phyloP scores from a whole-genome alignment of 2,888 invertebrate species.

The Pimpla rufipes region DNA sequence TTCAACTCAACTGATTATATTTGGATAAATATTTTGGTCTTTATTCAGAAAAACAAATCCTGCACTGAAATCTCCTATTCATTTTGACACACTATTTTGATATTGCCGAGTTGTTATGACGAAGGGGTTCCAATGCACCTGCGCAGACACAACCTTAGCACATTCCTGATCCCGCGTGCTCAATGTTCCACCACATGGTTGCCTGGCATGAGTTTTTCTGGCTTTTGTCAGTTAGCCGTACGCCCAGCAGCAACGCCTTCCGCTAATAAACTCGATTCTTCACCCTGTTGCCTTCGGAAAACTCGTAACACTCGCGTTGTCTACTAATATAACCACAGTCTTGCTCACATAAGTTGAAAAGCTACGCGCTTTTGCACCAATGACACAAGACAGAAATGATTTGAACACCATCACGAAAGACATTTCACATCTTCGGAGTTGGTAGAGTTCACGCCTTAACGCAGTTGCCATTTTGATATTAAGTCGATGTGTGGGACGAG shows the following conservation, averaged over 20 bases:
- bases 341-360: not conserved
- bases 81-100: not conserved
- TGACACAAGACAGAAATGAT: not conserved
- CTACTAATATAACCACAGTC: not conserved
- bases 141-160: slow-evolving; percentile 56
- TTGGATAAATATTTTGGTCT: no score
- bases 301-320: slow-evolving; percentile 12
- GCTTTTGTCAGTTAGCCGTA: slow-evolving; percentile 59
- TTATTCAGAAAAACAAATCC: no score
- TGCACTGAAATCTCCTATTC: not conserved
- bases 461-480: slow-evolving; percentile 72
- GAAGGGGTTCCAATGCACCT: slow-evolving; percentile 43
- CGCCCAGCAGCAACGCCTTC: slow-evolving; percentile 63
- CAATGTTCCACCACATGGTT: slow-evolving; percentile 77
- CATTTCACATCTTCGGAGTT: slow-evolving; percentile 46
- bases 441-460: slow-evolving; percentile 58
- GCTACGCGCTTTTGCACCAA: not conserved
- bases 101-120: not conserved
- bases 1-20: no score
- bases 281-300: slow-evolving; percentile 63
- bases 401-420: slow-evolving; percentile 17
- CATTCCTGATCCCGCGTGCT: slow-evolving; percentile 76
- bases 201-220: slow-evolving; percentile 73
- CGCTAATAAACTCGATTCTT: slow-evolving; percentile 56
- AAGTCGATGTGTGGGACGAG: slow-evolving; percentile 51